phyloP scores from a whole-genome alignment of 2,797 vertebrate genomes.

The Pterois miles region DNA sequence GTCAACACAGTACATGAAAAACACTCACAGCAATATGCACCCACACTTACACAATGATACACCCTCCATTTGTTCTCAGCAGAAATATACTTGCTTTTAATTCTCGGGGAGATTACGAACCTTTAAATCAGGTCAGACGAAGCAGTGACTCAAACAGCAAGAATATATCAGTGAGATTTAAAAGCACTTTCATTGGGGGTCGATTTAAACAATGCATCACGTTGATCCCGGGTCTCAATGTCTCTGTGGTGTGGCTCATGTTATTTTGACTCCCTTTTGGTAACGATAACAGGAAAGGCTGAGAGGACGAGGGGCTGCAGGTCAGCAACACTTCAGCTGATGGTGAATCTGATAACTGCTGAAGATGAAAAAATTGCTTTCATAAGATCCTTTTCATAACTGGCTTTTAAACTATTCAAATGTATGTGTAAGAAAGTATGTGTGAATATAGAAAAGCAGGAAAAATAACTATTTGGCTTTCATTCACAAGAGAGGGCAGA shows the following conservation, averaged over 20 bases:
- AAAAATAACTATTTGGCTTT: background rate
- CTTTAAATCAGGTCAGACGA: slow-evolving; percentile 41
- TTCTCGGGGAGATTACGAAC: slow-evolving; percentile 15
- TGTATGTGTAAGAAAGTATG: background rate
- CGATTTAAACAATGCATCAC: background rate
- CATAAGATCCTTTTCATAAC: background rate
- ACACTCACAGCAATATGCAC: background rate
- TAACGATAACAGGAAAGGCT: slow-evolving; percentile 20
- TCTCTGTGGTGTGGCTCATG: slow-evolving; percentile 20
- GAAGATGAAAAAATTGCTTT: background rate
- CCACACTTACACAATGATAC: background rate
- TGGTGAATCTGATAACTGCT: background rate
- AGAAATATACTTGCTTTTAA: slow-evolving; percentile 12
- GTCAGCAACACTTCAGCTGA: background rate
- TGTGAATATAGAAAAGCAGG: background rate
- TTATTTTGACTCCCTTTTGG: slow-evolving; percentile 25
- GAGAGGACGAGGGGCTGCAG: background rate
- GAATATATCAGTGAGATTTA: slow-evolving; percentile 1
- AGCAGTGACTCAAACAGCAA: slow-evolving; percentile 12
- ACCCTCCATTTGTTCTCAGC: slow-evolving; percentile 20
- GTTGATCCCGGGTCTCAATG: slow-evolving; percentile 3
- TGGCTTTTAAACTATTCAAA: background rate
- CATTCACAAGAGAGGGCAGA: background rate
- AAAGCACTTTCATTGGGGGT: slow-evolving; percentile 10
- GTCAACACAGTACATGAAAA: slow-evolving; percentile 15